Evolutionary conservation across 2,888 invertebrate genomes (phyloP).

Genomic region (Atethmia centrago): DNA sequence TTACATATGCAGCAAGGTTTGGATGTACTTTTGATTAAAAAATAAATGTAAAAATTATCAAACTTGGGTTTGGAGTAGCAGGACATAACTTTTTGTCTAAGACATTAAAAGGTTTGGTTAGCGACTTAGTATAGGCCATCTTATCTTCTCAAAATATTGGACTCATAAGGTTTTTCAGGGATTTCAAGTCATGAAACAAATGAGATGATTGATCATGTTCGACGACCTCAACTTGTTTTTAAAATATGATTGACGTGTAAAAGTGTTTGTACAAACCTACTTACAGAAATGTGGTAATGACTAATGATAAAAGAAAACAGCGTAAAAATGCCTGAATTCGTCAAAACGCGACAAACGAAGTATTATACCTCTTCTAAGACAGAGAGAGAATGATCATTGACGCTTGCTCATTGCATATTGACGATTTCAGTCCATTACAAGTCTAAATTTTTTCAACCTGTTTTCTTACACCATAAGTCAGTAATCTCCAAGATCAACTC

Average conservation of each 20-base stretch:
- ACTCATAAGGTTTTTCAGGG: neutral
- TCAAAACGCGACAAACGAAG: neutral
- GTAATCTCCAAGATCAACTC: neutral
- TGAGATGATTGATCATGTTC: neutral
- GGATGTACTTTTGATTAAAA: conserved; percentile 28
- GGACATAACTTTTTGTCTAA: conserved; percentile 3
- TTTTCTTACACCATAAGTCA: neutral
- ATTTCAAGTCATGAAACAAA: neutral
- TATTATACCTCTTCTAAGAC: no score
- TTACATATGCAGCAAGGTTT: conserved; percentile 34
- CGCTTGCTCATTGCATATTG: neutral
- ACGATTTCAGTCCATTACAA: neutral
- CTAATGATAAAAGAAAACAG: no score
- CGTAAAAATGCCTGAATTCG: neutral
- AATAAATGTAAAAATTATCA: conserved; percentile 18
- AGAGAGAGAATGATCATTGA: no score
- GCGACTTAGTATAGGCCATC: conserved; percentile 17
- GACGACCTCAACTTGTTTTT: no score
- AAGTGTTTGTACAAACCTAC: no score
- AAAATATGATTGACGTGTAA: no score
- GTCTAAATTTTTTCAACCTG: no score
- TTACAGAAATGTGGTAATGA: neutral
- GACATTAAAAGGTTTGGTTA: neutral
- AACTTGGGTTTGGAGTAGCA: conserved; percentile 19
- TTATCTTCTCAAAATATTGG: neutral